These are phyloP conservation scores for Taxidea taxus DNA, from an alignment of 2,113 vertebrate species.

Conservation along the genomic window DNA sequence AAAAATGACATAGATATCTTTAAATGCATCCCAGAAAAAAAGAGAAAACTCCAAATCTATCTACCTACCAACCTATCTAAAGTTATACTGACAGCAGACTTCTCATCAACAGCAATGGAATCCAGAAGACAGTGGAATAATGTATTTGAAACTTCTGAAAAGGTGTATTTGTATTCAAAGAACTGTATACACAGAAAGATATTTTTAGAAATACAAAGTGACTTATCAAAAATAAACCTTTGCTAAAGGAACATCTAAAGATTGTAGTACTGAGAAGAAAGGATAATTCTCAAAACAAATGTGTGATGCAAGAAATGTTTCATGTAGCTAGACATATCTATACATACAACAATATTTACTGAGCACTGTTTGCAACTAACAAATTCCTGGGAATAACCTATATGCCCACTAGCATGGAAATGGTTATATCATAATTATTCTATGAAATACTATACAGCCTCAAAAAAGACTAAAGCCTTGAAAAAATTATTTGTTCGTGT, in stretches of 20 bases:
- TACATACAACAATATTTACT: neutral
- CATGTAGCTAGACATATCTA: neutral
- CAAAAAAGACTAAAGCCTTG: neutral
- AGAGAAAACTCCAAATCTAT: neutral
- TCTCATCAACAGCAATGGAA: neutral
- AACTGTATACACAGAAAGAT: neutral
- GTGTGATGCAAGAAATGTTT: neutral
- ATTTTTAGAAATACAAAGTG: slow-evolving; percentile 8
- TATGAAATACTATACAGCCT: neutral
- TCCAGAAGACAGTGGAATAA: neutral
- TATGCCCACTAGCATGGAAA: neutral
- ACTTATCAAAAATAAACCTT: neutral
- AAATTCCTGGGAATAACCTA: neutral
- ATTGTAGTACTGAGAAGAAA: neutral
- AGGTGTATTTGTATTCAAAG: neutral
- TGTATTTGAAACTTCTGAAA: neutral
- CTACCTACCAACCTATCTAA: neutral
- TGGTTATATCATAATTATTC: neutral
- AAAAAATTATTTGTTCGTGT: neutral
- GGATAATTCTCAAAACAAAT: neutral
- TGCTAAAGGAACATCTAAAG: neutral
- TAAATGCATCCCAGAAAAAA: neutral
- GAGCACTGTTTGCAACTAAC: neutral
- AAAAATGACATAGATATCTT: neutral
- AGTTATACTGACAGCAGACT: neutral